These are phyloP conservation scores for Malacoraja senta DNA, from an alignment of 2,797 vertebrate genomes.

Conservation along the genomic window DNA sequence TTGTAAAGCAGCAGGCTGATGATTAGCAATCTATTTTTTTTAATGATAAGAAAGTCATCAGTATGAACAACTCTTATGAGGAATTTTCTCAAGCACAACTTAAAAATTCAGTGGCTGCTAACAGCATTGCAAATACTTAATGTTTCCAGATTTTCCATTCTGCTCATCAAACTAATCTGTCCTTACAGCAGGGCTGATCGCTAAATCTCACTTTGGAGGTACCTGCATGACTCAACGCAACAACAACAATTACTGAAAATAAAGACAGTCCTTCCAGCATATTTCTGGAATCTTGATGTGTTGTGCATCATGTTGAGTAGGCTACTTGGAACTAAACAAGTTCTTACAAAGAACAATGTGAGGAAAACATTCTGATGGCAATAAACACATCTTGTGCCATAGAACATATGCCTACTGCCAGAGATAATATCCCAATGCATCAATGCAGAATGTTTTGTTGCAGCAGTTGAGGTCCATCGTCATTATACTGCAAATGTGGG, in stretches of 20 bases:
- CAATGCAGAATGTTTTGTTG: not conserved
- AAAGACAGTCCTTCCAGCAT: not conserved
- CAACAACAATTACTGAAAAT: conserved; percentile 6
- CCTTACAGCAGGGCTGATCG: conserved; percentile 17
- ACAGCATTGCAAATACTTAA: too few species aligned
- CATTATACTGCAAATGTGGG: not conserved
- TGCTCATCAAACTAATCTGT: conserved; percentile 28
- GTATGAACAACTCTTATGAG: not conserved
- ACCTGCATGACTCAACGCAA: conserved; percentile 2
- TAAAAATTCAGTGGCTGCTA: too few species aligned
- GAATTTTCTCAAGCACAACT: not conserved
- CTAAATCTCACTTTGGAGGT: not conserved
- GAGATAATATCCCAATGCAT: not conserved
- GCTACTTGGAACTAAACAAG: not conserved
- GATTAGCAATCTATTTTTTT: too few species aligned
- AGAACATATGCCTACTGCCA: not conserved
- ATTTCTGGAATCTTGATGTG: not conserved
- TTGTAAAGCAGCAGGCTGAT: too few species aligned
- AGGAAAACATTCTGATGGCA: not conserved
- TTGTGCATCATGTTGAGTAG: not conserved
- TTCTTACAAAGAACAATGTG: not conserved
- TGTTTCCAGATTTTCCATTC: not conserved
- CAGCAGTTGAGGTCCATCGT: not conserved
- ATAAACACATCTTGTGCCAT: not conserved
- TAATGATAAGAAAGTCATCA: not conserved